phyloP scores from a whole-genome alignment of 2,113 vertebrate genomes.

The Halichoeres trimaculatus region DNA sequence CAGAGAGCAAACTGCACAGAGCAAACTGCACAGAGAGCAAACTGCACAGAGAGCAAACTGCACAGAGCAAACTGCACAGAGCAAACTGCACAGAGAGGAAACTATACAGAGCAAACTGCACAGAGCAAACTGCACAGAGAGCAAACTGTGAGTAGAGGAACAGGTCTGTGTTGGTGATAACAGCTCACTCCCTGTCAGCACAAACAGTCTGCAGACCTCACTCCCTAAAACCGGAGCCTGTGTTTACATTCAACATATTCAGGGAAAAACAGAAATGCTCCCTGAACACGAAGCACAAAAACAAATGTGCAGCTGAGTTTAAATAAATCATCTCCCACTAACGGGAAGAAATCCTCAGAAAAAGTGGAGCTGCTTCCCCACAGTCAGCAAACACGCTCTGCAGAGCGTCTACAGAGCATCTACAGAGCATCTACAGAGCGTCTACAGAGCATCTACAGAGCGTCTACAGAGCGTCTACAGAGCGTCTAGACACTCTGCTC shows the following conservation, averaged over 20 bases:
- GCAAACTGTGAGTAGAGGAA: constrained; percentile 52
- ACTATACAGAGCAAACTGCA: constrained; percentile 39
- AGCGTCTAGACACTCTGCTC: too few relatives aligned
- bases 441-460: too few relatives aligned
- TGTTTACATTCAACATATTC: constrained; percentile 45
- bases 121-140: constrained; percentile 6
- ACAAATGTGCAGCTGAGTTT: constrained; percentile 50
- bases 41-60: constrained; percentile 33
- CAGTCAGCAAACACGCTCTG: constrained; percentile 61
- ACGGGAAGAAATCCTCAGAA: constrained; percentile 30
- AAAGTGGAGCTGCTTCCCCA: constrained; percentile 23
- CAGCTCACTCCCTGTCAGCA: constrained; percentile 54
- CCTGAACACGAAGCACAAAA: constrained; percentile 41
- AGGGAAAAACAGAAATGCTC: constrained; percentile 35
- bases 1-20: constrained; percentile 31
- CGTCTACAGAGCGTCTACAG: too few relatives aligned
- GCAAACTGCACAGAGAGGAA: too few relatives aligned
- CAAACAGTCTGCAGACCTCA: constrained; percentile 51
- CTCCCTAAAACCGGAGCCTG: constrained; percentile 7
- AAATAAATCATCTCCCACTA: constrained; percentile 60
- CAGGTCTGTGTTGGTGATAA: constrained; percentile 51
- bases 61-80: constrained; percentile 10
- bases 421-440: too few relatives aligned
- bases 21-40: constrained; percentile 9
- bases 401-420: too few relatives aligned